Conservation (phyloP, 2,113 vertebrate genomes). For the Cyprinodon tularosa region DNA sequence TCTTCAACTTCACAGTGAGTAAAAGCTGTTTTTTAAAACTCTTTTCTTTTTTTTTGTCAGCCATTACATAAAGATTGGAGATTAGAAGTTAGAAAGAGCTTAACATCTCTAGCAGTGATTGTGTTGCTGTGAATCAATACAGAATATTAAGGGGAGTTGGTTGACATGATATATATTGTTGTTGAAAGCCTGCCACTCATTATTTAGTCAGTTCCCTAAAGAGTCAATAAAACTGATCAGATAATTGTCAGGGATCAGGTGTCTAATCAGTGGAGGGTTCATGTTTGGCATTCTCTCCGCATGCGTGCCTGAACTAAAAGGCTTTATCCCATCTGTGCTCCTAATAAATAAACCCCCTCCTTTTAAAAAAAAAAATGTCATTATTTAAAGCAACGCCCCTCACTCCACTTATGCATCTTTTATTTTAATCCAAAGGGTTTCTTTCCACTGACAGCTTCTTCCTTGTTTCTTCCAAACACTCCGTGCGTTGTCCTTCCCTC, state of each 20-base stretch:
- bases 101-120: constrained; percentile 40
- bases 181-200: constrained; percentile 38
- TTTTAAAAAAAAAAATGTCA: not conserved
- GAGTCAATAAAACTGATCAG: constrained; percentile 49
- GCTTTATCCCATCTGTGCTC: constrained; percentile 44
- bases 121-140: constrained; percentile 53
- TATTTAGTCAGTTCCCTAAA: constrained; percentile 51
- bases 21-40: constrained; percentile 8
- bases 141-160: constrained; percentile 48
- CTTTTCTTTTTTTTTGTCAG: not conserved
- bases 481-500: constrained; percentile 43
- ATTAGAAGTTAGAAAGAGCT: constrained; percentile 15
- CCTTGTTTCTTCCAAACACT: constrained; percentile 63
- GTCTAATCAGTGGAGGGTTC: constrained; percentile 44
- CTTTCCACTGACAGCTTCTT: constrained; percentile 50
- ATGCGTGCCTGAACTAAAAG: constrained; percentile 7
- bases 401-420: not conserved
- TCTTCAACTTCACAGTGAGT: not conserved
- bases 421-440: constrained; percentile 33
- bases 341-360: constrained; percentile 15
- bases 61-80: constrained; percentile 25
- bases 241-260: constrained; percentile 57
- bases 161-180: constrained; percentile 56
- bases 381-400: constrained; percentile 15
- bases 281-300: constrained; percentile 23